A percentile compares a stretch with the other conserved stretches of the same genome.
Evolutionary conservation across 1,140 invertebrate genomes (phyloP).

Genomic region (Psilanteris sp.): DNA sequence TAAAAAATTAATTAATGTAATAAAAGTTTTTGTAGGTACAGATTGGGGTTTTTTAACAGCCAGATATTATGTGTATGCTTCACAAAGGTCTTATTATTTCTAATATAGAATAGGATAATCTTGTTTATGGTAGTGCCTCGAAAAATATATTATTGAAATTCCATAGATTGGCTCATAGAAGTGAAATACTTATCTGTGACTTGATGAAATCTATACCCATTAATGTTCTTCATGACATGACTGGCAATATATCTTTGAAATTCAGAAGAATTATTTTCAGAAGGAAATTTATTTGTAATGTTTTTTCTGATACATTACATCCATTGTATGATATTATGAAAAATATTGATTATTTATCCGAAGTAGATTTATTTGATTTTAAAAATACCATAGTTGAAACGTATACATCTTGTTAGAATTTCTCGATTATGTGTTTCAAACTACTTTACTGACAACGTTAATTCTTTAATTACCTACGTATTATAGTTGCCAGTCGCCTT

Average conservation of each 20-base stretch:
- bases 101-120: slow-evolving; percentile 14
- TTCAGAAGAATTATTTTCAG: slow-evolving; percentile 1
- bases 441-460: too few species aligned
- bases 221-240: slow-evolving; percentile 26
- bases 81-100: slow-evolving; percentile 8
- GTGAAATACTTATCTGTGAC: neutral
- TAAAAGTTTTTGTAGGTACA: slow-evolving; percentile 9
- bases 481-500: too few species aligned
- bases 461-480: too few species aligned
- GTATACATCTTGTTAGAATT: too few species aligned
- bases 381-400: too few species aligned
- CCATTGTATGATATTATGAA: slow-evolving; percentile 7
- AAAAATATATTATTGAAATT: neutral
- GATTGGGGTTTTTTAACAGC: slow-evolving; percentile 11
- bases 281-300: slow-evolving; percentile 1
- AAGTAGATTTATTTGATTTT: too few species aligned
- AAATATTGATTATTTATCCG: too few species aligned
- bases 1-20: slow-evolving; percentile 11
- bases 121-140: slow-evolving; percentile 1
- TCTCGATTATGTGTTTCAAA: too few species aligned
- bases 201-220: slow-evolving; percentile 12
- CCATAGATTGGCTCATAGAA: neutral
- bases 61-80: slow-evolving; percentile 1
- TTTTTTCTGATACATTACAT: neutral
- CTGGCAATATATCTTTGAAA: slow-evolving; percentile 1